Evolutionary conservation across 2,888 invertebrate genomes (phyloP).

Genomic region (Eristalis tenax): DNA sequence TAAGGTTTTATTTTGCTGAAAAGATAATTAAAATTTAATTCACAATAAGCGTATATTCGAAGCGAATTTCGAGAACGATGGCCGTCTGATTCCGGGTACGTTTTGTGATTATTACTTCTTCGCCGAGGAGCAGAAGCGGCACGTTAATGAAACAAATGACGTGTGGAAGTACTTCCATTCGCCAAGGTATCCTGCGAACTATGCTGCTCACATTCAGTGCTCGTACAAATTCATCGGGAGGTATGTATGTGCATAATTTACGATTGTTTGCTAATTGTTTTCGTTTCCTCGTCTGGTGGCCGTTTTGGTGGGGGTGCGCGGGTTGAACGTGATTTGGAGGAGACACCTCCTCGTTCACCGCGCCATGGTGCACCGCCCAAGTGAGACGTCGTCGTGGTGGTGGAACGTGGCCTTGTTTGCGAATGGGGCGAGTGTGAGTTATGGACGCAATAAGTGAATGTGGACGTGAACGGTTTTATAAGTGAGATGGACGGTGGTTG

Average conservation of each 20-base stretch:
- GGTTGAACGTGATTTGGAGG: not conserved
- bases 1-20: constrained; percentile 24
- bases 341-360: not conserved
- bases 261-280: constrained; percentile 57
- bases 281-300: constrained; percentile 20
- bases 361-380: not conserved
- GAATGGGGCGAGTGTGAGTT: constrained; percentile 11
- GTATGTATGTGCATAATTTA: constrained; percentile 80
- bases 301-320: not conserved
- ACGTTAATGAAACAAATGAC: constrained; percentile 81
- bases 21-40: constrained; percentile 44
- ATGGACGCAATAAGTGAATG: constrained; percentile 11
- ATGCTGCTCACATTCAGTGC: constrained; percentile 95
- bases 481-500: not conserved
- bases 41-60: constrained; percentile 77
- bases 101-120: constrained; percentile 93
- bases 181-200: constrained; percentile 96
- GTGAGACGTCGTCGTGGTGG: not conserved
- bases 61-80: constrained; percentile 92
- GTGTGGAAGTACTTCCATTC: constrained; percentile 92
- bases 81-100: constrained; percentile 88
- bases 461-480: not conserved
- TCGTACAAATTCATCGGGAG: constrained; percentile 94
- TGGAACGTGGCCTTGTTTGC: not conserved
- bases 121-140: constrained; percentile 82